Conservation (phyloP, 2,113 vertebrate species). For the Rhinolophus ferrumequinum region DNA sequence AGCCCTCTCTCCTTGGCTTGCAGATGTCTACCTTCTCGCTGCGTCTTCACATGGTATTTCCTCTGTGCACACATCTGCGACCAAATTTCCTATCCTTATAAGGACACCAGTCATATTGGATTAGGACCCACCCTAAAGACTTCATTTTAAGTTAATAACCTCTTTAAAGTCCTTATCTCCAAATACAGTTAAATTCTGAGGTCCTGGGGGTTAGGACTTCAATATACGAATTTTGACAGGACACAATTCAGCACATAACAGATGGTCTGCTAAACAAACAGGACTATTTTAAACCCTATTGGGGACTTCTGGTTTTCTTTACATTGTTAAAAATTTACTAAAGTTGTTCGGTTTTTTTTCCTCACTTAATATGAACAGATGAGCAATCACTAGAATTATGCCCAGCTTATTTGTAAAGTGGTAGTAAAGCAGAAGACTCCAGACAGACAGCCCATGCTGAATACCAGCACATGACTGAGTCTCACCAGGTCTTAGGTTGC, state of each 20-base stretch:
- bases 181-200: not conserved
- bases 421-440: not conserved
- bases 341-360: constrained; percentile 3
- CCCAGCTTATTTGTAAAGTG: not conserved
- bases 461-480: not conserved
- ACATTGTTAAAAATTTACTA: constrained; percentile 38
- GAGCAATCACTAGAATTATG: not conserved
- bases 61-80: not conserved
- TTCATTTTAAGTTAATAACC: not conserved
- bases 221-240: not conserved
- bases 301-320: not conserved
- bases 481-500: not conserved
- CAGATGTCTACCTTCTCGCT: not conserved
- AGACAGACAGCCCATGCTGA: not conserved
- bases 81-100: not conserved
- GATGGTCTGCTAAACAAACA: constrained; percentile 13
- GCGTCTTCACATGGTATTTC: not conserved
- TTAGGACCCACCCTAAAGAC: not conserved
- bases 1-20: not conserved
- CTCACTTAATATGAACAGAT: constrained; percentile 17
- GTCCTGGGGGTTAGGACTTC: not conserved
- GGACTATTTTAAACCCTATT: constrained; percentile 29
- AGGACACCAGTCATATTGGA: not conserved
- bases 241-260: not conserved
- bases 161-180: constrained; percentile 7